A percentile compares a stretch with the other conserved stretches of the same genome.
These are phyloP conservation scores for Balearica regulorum DNA, from an alignment of 2,797 vertebrate genomes.

Conservation along the genomic window DNA sequence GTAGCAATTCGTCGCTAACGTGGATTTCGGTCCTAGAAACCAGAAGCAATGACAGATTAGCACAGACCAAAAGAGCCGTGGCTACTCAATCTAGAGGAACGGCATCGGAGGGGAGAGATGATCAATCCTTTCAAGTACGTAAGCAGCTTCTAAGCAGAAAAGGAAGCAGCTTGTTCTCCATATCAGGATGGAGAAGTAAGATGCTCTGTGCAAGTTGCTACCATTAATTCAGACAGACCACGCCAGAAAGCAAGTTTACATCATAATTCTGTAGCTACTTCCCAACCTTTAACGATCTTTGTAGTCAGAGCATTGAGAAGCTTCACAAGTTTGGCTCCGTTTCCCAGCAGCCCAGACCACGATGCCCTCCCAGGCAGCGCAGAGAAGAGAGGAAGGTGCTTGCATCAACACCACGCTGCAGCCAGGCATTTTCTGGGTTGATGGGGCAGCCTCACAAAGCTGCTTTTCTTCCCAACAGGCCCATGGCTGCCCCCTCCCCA, in stretches of 20 bases:
- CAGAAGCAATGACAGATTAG: accelerated
- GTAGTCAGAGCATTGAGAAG: not conserved
- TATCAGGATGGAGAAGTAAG: not conserved
- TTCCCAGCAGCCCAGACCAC: not conserved
- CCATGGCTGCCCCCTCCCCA: not conserved
- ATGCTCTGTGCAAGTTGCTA: not conserved
- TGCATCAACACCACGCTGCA: not conserved
- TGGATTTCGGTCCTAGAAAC: not conserved
- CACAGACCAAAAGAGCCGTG: not conserved
- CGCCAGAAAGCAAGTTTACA: not conserved
- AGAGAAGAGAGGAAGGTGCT: not conserved
- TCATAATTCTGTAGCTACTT: not conserved
- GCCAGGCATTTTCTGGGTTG: not conserved
- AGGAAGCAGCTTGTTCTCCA: not conserved
- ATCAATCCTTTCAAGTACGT: not conserved
- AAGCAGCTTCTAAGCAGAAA: not conserved
- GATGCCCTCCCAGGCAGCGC: not conserved
- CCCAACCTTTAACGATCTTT: not conserved
- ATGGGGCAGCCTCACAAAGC: not conserved
- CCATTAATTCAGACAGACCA: not conserved
- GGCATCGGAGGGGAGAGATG: not conserved
- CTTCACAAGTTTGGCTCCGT: not conserved
- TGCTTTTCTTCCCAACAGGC: not conserved
- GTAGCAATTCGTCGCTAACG: accelerated
- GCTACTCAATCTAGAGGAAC: not conserved